Evolutionary conservation across 2,888 invertebrate species (phyloP), one percentile per base, ranked within the genome.

Genomic region (Lepidochitona cinerea): DNA sequence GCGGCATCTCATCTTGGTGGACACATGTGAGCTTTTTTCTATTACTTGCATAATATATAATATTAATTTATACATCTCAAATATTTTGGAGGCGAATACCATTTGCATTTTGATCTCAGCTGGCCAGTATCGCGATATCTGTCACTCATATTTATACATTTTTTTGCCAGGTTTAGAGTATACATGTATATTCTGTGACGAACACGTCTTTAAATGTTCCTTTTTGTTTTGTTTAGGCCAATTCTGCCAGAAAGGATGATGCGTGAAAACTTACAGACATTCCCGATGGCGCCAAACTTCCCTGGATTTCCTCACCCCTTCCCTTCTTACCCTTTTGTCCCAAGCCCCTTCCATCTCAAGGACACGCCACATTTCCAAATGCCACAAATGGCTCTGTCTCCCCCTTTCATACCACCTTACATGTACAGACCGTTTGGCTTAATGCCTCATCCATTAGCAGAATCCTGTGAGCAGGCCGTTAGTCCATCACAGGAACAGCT

Each of bases 381-480:
- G 59, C 26, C 26, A 18, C 59, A 23, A 14, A 59, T 59, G 59
- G 23, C 59, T 29, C 23, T 59, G 12, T 32, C 59, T 14, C 23
- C 59, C 12, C 59, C 59, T 14, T 59, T 59, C 9, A 23, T 59
- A 23, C 59, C 59, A 4, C 59, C 59, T 26, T 59, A 59, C 32
- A 59, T 59, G 59, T 59, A 59, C 26, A 23, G 59, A 59, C 59
- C 59, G 26, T 59, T 23, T 59, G 59, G 59, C 14, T 32, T 59
- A 2, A 14, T 59, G 26, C 59, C 59, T 26, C 59, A 23, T 4
- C 23, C 26, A 14, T 29, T 59, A 18, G 14, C 29, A 29, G 59
- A 59, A 23, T 32, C 32, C 2, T 23, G 23, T 14, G 29, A 59
- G 32, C 26, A 23, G 23, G 59, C 26, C 26, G n/a, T n/a, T n/a